These are phyloP conservation scores for Gracilinanus agilis DNA, from an alignment of 2,113 vertebrate species.

Conservation along the genomic window DNA sequence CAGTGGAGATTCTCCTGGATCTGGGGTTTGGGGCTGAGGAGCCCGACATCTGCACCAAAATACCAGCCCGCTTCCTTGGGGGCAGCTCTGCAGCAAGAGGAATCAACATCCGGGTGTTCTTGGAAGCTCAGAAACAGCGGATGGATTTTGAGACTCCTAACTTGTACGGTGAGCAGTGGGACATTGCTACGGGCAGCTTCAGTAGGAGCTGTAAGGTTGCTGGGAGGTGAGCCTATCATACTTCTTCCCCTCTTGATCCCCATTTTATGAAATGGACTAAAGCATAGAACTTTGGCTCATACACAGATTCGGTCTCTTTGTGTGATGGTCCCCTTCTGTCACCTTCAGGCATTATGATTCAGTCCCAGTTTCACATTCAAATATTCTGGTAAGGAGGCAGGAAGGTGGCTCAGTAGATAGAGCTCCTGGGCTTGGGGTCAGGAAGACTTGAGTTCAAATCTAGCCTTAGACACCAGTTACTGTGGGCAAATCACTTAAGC, in stretches of 20 bases:
- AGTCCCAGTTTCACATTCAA: neutral
- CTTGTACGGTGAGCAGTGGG: constrained; percentile 86
- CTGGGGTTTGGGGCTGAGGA: constrained; percentile 94
- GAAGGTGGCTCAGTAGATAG: neutral
- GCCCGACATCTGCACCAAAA: constrained; percentile 89
- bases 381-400: neutral
- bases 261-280: neutral
- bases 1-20: constrained; percentile 93
- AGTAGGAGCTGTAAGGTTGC: too few species aligned
- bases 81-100: constrained; percentile 89
- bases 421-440: too few species aligned
- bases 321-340: neutral
- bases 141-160: constrained; percentile 89
- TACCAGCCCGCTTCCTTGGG: constrained; percentile 91
- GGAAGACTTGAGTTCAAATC: neutral
- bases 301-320: neutral
- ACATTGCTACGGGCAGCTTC: too few species aligned
- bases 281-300: neutral
- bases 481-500: neutral
- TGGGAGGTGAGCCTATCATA: too few species aligned
- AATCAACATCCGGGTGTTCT: constrained; percentile 89
- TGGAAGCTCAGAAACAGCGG: constrained; percentile 91
- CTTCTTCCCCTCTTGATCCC: too few species aligned
- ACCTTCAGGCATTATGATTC: neutral
- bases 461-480: neutral